Evolutionary conservation across 2,888 invertebrate genomes (phyloP).

Genomic region (Silvanus unidentatus): DNA sequence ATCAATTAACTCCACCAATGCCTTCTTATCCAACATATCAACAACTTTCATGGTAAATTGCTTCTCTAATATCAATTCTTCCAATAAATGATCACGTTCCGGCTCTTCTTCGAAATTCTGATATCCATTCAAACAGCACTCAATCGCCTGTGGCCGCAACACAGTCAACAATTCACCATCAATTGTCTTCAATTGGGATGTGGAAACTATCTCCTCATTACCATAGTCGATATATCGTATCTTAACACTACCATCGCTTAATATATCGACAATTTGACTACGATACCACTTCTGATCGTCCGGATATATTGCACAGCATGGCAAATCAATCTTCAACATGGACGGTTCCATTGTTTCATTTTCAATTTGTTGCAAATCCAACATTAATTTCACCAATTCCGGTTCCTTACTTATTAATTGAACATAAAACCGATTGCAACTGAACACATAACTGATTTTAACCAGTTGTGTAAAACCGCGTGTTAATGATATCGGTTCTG

Average conservation of each 20-base stretch:
- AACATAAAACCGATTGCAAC: constrained; percentile 66
- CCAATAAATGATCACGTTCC: constrained; percentile 57
- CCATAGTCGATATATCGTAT: constrained; percentile 94
- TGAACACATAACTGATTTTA: constrained; percentile 60
- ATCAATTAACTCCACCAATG: constrained; percentile 60
- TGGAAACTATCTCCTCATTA: constrained; percentile 74
- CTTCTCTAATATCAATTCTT: constrained; percentile 63
- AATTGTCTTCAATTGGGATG: constrained; percentile 57
- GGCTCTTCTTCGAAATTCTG: constrained; percentile 52
- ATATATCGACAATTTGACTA: constrained; percentile 60
- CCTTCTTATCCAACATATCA: constrained; percentile 50
- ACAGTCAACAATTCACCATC: constrained; percentile 56
- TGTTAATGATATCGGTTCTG: constrained; percentile 34
- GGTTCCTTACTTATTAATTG: constrained; percentile 60
- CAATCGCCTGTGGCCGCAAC: constrained; percentile 68
- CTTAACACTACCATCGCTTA: constrained; percentile 38
- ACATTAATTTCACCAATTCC: constrained; percentile 62
- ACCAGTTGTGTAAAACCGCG: constrained; percentile 48
- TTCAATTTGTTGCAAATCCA: constrained; percentile 56
- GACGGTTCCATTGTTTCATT: constrained; percentile 30
- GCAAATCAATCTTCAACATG: constrained; percentile 52
- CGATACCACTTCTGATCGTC: constrained; percentile 86
- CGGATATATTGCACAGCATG: constrained; percentile 75
- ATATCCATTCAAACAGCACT: constrained; percentile 67
- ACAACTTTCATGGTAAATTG: constrained; percentile 55